Evolutionary conservation across 2,888 invertebrate species (phyloP).

Genomic region (Glaucopsyche alexis): DNA sequence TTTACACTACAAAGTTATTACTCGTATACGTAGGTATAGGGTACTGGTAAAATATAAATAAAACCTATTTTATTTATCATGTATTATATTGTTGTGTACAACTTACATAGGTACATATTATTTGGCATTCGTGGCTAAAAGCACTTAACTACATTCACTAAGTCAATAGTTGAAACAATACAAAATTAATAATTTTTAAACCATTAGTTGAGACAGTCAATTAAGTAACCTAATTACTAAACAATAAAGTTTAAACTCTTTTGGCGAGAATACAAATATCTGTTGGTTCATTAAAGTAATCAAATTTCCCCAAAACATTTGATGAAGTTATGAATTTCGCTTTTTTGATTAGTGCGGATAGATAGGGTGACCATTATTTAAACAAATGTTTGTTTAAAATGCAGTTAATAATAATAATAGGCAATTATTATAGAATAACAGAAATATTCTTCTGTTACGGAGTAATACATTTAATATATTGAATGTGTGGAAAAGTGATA

Average conservation of each 20-base stretch:
- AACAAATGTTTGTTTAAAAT: background rate
- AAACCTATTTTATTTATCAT: too few relatives aligned
- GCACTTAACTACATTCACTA: conserved; percentile 2
- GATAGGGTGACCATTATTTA: conserved; percentile 41
- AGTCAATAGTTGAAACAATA: conserved; percentile 32
- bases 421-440: too few relatives aligned
- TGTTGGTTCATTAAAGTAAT: conserved; percentile 65
- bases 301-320: conserved; percentile 63
- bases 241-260: conserved; percentile 33
- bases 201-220: conserved; percentile 8
- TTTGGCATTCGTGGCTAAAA: background rate
- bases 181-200: conserved; percentile 32
- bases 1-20: too few relatives aligned
- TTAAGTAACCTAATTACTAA: conserved; percentile 1
- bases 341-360: conserved; percentile 60
- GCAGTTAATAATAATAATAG: too few relatives aligned
- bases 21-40: too few relatives aligned
- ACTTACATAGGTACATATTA: background rate
- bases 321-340: conserved; percentile 69
- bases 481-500: too few relatives aligned
- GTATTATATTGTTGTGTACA: background rate
- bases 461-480: too few relatives aligned
- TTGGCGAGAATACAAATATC: conserved; percentile 41
- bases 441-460: too few relatives aligned
- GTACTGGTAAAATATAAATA: too few relatives aligned